Base-by-base conservation (phyloP, 2,888 invertebrate genomes). In the Bellardia bayeri region DNA sequence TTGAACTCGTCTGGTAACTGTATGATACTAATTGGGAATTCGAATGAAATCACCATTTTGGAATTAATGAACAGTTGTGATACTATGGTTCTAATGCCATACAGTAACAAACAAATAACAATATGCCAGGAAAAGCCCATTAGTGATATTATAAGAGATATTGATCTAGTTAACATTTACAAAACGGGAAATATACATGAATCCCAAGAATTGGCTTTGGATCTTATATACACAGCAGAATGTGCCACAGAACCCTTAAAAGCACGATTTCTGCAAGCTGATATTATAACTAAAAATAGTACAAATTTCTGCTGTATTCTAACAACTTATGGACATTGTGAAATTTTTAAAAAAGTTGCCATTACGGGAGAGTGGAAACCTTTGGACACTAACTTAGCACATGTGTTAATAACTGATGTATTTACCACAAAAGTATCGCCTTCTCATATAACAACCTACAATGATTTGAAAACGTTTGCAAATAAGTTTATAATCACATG, bases 401-500 rank as follows among this genome's bases (percentile, higher is more conserved):
- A 89, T 13, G 13, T 86, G 45, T 83, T 88, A 42, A 14, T 75
- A 14, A 64, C 64, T 40, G 74, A 88, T 37, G 68, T 90, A 30
- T 91, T 91, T 75, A 88, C 89, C 7, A 1, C 51, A 0, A 40
- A 88, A 0, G 8, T 11, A 49, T 42, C 23, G 6, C 33, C 85
- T 0, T 13, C 56, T 2, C 42, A 40, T 3, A 90, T 91, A 6
- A 75, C 76, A 9, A 90, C 85, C 0, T 92, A 90, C 42, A 69
- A 80, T 5, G 83, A 89, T 0, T 89, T 91, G 5, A 90, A 89
- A 63, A 76, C 81, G 3, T 89, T 82, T 11, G 86, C 91, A 3
- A 90, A 91, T 89, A 91, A 90, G 11, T 88, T 89, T 37, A 91
- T 89, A 88, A 92, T 93, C 33, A 93, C 92, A 0, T 90, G 90